These are phyloP conservation scores for Amphimedon queenslandica DNA, from an alignment of 37 sponge, comb jelly and placozoan species.

Conservation along the genomic window DNA sequence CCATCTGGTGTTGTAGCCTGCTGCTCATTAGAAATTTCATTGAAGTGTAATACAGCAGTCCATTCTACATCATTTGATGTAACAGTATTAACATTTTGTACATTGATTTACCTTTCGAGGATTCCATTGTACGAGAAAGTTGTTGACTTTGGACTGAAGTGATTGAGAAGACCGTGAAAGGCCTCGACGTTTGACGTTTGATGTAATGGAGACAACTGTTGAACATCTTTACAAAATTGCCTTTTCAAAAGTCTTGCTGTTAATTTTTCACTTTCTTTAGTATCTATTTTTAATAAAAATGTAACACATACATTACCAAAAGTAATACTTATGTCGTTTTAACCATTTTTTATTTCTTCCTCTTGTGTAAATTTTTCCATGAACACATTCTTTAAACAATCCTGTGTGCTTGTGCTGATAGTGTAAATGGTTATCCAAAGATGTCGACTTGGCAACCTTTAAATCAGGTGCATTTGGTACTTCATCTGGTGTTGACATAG, in stretches of 20 bases:
- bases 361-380: slow-evolving; percentile 3
- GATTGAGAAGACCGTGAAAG: slow-evolving; percentile 52
- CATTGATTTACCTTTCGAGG: neutral
- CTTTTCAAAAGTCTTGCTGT: slow-evolving; percentile 5
- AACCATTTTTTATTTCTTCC: slow-evolving; percentile 48
- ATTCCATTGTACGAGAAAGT: slow-evolving; percentile 52
- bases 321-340: slow-evolving; percentile 33
- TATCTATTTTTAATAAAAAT: slow-evolving; percentile 6
- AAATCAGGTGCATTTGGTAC: too few relatives aligned
- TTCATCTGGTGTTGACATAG: too few relatives aligned
- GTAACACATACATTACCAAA: neutral
- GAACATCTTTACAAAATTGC: slow-evolving; percentile 24
- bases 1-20: slow-evolving; percentile 9
- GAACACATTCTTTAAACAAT: slow-evolving; percentile 31
- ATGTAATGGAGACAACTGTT: slow-evolving; percentile 22
- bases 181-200: slow-evolving; percentile 55
- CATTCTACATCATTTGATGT: too few relatives aligned
- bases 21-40: neutral
- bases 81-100: neutral
- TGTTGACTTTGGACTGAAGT: slow-evolving; percentile 52
- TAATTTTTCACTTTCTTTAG: slow-evolving; percentile 42
- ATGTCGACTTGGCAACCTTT: slow-evolving; percentile 43
- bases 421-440: slow-evolving; percentile 43
- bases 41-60: slow-evolving; percentile 15
- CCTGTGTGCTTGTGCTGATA: slow-evolving; percentile 26